Conservation (phyloP, 2,113 vertebrate species). For the Perca flavescens region DNA sequence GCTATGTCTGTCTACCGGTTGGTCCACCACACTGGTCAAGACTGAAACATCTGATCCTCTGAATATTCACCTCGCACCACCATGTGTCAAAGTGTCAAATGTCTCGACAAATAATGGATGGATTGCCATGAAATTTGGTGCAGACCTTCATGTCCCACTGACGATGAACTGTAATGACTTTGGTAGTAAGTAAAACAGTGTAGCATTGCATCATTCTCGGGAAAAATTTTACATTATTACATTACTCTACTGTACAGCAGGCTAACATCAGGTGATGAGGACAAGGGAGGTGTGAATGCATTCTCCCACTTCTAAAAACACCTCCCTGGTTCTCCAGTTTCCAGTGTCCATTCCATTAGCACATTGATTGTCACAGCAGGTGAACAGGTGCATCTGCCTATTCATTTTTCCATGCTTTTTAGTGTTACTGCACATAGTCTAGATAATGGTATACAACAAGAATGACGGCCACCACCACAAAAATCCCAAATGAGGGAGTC, state of each 20-base stretch:
- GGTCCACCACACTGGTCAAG: too few relatives aligned
- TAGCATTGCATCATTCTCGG: not conserved
- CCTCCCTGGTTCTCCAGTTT: not conserved
- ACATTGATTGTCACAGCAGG: constrained; percentile 41
- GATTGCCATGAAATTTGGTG: not conserved
- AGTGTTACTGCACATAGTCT: constrained; percentile 7
- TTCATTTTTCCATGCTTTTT: constrained; percentile 25
- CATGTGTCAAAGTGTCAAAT: not conserved
- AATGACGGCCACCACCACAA: not conserved
- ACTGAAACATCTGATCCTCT: not conserved
- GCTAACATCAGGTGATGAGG: not conserved
- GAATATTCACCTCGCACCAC: not conserved
- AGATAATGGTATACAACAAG: constrained; percentile 33
- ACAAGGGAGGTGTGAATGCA: not conserved
- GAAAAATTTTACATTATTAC: not conserved
- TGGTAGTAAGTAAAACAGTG: not conserved
- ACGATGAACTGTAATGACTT: not conserved
- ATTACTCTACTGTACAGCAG: not conserved
- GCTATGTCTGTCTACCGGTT: too few relatives aligned
- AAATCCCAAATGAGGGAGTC: constrained; percentile 18
- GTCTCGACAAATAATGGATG: not conserved
- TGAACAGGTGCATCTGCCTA: constrained; percentile 17
- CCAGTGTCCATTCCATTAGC: constrained; percentile 37
- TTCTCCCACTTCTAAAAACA: constrained; percentile 23
- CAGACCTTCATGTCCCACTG: not conserved